These are phyloP conservation scores for Cremastinae sp. DNA, from an alignment of 2,888 invertebrate species.

Conservation along the genomic window DNA sequence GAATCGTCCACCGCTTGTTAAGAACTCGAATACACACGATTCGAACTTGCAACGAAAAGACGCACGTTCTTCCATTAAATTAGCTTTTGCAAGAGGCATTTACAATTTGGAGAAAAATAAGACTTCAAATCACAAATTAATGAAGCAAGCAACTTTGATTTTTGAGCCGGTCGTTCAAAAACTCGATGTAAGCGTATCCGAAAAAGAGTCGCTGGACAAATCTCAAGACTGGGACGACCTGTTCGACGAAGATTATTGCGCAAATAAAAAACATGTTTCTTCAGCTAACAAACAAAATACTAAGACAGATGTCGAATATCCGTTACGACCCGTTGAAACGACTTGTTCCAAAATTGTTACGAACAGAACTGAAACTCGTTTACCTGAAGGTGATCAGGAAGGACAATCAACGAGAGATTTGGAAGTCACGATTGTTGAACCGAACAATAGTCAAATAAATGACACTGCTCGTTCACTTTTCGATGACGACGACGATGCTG, in stretches of 20 bases:
- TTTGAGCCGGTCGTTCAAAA: slow-evolving; percentile 58
- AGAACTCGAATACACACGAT: neutral
- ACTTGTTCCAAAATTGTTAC: neutral
- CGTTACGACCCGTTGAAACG: neutral
- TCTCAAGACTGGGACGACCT: slow-evolving; percentile 8
- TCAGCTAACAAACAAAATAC: slow-evolving; percentile 16
- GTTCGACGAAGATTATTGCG: slow-evolving; percentile 43
- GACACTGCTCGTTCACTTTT: slow-evolving; percentile 57
- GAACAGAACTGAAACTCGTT: neutral
- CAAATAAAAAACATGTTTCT: neutral
- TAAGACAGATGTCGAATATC: slow-evolving; percentile 15
- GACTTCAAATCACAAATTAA: slow-evolving; percentile 64
- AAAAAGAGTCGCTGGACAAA: neutral
- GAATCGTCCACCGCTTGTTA: slow-evolving; percentile 16
- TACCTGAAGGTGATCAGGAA: neutral
- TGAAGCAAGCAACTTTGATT: slow-evolving; percentile 69
- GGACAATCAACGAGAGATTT: neutral
- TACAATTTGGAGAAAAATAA: slow-evolving; percentile 63
- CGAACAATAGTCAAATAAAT: slow-evolving; percentile 55
- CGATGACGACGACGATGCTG: slow-evolving; percentile 54
- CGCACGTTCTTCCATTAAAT: slow-evolving; percentile 15
- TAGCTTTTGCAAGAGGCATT: slow-evolving; percentile 26
- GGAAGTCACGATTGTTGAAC: slow-evolving; percentile 1
- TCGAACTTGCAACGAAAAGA: slow-evolving; percentile 9
- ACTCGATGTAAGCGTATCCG: neutral